Conservation (phyloP, 2,888 invertebrate species). For the Ypsolopha scabrella region DNA sequence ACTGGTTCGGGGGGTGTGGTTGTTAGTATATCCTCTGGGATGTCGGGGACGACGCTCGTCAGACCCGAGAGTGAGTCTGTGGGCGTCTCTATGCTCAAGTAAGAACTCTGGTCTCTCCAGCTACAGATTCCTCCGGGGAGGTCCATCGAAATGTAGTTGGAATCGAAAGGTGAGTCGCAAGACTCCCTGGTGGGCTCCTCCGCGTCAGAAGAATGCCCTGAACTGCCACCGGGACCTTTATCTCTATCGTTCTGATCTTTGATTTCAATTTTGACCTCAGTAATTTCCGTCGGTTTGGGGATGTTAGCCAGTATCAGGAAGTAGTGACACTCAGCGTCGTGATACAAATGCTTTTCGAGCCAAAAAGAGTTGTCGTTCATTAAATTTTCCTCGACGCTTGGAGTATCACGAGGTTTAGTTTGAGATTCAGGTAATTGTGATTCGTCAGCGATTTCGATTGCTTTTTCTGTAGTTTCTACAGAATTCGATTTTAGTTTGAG, state of each 20-base stretch:
- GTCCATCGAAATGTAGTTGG: conserved; percentile 77
- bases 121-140: conserved; percentile 84
- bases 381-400: conserved; percentile 36
- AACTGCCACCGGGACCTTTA: conserved; percentile 71
- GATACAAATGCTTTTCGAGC: conserved; percentile 71
- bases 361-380: conserved; percentile 68
- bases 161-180: conserved; percentile 46
- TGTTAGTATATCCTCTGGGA: conserved; percentile 65
- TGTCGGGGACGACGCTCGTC: conserved; percentile 15
- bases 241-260: conserved; percentile 70
- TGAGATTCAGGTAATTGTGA: conserved; percentile 8
- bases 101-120: conserved; percentile 86
- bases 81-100: conserved; percentile 73
- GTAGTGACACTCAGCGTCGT: conserved; percentile 75
- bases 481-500: conserved; percentile 25
- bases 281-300: conserved; percentile 31
- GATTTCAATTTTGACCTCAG: conserved; percentile 23
- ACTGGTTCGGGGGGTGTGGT: conserved; percentile 52
- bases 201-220: conserved; percentile 64
- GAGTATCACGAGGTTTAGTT: conserved; percentile 2
- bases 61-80: conserved; percentile 20
- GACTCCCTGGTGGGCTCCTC: conserved; percentile 35
- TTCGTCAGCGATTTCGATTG: conserved; percentile 13
- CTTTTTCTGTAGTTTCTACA: conserved; percentile 9
- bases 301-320: conserved; percentile 65